These are phyloP conservation scores for Sinhomidia bicolor DNA, from an alignment of 2,888 invertebrate species.

Conservation along the genomic window DNA sequence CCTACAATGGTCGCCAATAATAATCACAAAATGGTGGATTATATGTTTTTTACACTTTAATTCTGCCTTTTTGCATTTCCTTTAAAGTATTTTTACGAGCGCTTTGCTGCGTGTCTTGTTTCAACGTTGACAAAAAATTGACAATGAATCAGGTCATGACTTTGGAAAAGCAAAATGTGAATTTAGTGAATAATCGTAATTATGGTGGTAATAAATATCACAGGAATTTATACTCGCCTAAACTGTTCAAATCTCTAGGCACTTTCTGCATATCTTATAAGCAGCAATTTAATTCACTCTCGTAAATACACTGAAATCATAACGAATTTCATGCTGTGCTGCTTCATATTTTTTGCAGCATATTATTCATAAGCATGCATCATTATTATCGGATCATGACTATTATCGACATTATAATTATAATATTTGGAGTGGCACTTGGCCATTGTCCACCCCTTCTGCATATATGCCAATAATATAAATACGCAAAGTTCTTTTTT, in stretches of 20 bases:
- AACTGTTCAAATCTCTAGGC: background rate
- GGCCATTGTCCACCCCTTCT: background rate
- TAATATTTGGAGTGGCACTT: background rate
- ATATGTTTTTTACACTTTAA: background rate
- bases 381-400: slow-evolving; percentile 55
- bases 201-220: slow-evolving; percentile 3
- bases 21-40: background rate
- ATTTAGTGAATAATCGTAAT: background rate
- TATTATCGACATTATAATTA: slow-evolving; percentile 46
- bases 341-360: slow-evolving; percentile 55
- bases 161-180: slow-evolving; percentile 24
- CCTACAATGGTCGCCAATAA: background rate
- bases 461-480: no score
- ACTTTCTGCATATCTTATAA: background rate
- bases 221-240: slow-evolving; percentile 5
- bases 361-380: slow-evolving; percentile 34
- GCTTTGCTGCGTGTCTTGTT: slow-evolving; percentile 16
- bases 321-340: slow-evolving; percentile 42
- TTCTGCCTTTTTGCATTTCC: background rate
- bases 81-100: background rate
- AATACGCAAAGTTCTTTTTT: no score
- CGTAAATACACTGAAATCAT: background rate
- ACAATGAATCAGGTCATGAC: slow-evolving; percentile 61
- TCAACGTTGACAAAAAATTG: background rate
- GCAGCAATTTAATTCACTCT: slow-evolving; percentile 31